Evolutionary conservation across 2,113 vertebrate genomes (phyloP).

Genomic region (Clupea harengus): DNA sequence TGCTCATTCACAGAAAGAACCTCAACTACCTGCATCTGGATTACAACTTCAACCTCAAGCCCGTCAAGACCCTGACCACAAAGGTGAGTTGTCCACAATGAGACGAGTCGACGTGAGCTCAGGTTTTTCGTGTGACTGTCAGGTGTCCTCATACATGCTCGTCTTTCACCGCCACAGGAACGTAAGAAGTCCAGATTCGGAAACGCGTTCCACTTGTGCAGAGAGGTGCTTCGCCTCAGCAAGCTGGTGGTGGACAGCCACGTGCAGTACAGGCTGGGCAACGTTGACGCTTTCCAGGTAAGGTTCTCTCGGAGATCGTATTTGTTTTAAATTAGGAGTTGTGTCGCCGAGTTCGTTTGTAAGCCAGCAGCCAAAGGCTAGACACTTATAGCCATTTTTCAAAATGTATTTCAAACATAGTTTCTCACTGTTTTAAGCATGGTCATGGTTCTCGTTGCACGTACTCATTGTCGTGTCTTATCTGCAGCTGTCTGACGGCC

Average conservation of each 20-base stretch:
- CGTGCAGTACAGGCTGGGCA: constrained; percentile 95
- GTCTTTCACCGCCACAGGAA: constrained; percentile 70
- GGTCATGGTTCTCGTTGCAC: background rate
- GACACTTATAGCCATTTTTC: background rate
- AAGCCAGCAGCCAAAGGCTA: background rate
- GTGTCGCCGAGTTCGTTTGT: background rate
- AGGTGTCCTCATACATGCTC: background rate
- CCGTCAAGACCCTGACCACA: constrained; percentile 97
- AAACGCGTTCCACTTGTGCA: constrained; percentile 95
- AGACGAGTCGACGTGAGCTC: background rate
- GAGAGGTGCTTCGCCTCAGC: constrained; percentile 92
- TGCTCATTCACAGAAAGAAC: constrained; percentile 98
- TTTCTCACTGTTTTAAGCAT: background rate
- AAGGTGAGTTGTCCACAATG: constrained; percentile 64
- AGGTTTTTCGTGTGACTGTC: background rate
- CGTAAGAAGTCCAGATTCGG: constrained; percentile 97
- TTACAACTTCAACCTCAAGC: constrained; percentile 98
- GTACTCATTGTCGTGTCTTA: constrained; percentile 4
- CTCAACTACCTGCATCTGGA: constrained; percentile 97
- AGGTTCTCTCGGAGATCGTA: background rate
- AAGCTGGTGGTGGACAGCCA: constrained; percentile 98
- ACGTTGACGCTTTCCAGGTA: constrained; percentile 98
- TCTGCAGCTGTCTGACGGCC: constrained; percentile 86
- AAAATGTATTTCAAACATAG: no score
- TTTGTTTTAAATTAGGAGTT: background rate